A percentile compares a stretch with the other conserved stretches of the same genome.
Evolutionary conservation across 2,113 vertebrate genomes (phyloP).

Genomic region (Myrmecobius fasciatus): DNA sequence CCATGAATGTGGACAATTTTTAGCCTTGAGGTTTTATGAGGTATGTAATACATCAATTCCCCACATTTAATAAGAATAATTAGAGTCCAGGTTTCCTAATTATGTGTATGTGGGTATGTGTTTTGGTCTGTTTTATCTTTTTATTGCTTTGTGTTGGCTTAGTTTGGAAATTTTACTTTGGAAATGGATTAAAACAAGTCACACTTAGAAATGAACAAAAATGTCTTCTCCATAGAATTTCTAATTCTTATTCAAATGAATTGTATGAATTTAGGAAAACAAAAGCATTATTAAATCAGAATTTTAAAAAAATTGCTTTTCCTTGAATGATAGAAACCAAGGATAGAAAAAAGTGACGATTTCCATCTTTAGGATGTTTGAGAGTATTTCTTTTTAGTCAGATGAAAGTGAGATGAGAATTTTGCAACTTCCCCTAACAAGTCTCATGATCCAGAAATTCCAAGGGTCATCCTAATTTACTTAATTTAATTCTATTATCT

Average conservation of each 20-base stretch:
- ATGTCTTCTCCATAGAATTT: constrained; percentile 37
- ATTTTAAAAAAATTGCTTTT: background rate
- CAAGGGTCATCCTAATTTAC: constrained; percentile 62
- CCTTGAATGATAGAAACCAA: background rate
- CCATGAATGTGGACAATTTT: background rate
- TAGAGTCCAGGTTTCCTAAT: background rate
- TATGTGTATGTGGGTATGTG: background rate
- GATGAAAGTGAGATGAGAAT: background rate
- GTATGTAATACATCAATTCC: background rate
- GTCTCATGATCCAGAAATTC: constrained; percentile 42
- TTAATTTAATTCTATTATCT: constrained; percentile 65
- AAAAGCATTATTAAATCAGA: background rate
- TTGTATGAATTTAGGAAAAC: background rate
- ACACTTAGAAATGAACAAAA: constrained; percentile 32
- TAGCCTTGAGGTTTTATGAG: background rate
- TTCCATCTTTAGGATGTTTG: background rate
- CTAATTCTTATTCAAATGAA: background rate
- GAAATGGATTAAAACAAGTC: constrained; percentile 32
- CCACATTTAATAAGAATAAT: background rate
- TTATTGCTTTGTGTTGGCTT: constrained; percentile 50
- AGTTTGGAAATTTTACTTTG: constrained; percentile 56
- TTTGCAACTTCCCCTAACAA: constrained; percentile 24
- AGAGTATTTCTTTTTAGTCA: background rate
- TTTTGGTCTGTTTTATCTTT: constrained; percentile 30
- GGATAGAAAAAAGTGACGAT: background rate